Percentiles rank a stretch among this genome's conserved stretches.
Evolutionary conservation across 2,113 vertebrate species (phyloP).

Genomic region (Crotalus helleri): DNA sequence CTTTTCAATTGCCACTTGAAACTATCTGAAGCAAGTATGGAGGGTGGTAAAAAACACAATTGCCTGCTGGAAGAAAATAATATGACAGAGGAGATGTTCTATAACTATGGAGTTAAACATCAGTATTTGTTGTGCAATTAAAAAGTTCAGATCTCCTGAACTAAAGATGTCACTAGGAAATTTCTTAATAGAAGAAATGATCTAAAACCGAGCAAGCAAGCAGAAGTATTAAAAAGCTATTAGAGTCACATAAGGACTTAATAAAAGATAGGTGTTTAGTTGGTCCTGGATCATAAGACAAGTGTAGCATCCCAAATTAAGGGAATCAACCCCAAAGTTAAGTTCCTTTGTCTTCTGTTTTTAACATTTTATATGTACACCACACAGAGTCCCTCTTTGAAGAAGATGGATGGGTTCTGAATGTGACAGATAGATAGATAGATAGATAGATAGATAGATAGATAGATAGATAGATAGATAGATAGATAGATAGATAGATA

Average conservation of each 20-base stretch:
- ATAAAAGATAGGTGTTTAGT: not conserved
- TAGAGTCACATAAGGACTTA: accelerated
- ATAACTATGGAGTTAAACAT: not conserved
- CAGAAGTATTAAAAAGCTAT: not conserved
- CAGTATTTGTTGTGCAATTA: not conserved
- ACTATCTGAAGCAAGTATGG: not conserved
- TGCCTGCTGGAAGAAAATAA: not conserved
- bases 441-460: too few relatives aligned
- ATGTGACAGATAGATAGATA: not conserved
- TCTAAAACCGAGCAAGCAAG: accelerated
- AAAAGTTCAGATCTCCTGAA: not conserved
- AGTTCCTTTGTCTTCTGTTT: not conserved
- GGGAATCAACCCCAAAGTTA: not conserved
- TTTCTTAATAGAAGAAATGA: not conserved
- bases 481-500: accelerated
- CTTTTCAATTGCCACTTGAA: not conserved
- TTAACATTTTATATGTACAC: not conserved
- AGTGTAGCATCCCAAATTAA: not conserved
- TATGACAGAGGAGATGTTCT: not conserved
- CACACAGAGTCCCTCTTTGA: not conserved
- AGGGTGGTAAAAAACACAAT: not conserved
- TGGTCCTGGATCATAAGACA: not conserved
- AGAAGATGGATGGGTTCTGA: not conserved
- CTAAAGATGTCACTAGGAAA: not conserved
- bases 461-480: too few relatives aligned